Evolutionary conservation across 2,888 invertebrate genomes (phyloP), one percentile per base, ranked within the genome.

Genomic region (Torymus aiolomorphi): DNA sequence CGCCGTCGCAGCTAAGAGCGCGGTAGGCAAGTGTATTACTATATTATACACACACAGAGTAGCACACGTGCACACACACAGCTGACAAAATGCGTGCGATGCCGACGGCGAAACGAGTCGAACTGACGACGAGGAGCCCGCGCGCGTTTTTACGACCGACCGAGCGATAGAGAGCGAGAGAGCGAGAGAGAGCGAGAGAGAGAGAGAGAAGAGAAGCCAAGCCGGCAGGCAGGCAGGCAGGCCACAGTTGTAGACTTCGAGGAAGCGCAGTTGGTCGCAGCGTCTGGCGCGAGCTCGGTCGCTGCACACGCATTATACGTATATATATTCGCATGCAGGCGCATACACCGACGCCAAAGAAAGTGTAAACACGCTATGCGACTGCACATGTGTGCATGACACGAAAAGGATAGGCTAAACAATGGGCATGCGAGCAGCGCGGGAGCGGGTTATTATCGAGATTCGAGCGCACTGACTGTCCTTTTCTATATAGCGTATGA

Each of bases 81-180:
- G 49, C n/a, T n/a, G n/a, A 49, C 11, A 31, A 66, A 31, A 66
- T 42, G 62, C 18, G 72, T 70, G 62, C 76, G 57, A 56, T 73
- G 59, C 54, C 51, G 59, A 59, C 76, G 77, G 61, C 61, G 80
- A 76, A 71, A 76, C 76, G 13, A 76, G 71, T 72, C 80, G 67
- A 77, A 77, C 80, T 80, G 80, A 69, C 80, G 79, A 72, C 57
- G 42, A 42, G 42, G 42, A 42, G 42, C 42, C 8, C 70, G 54
- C 74, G 80, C 80, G 80, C 77, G 80, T 77, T 80, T 80, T 80
- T 80, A 80, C 80, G 73, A 74, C 31, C 67, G 8, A 73, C 62
- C 63, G 63, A 65, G 57, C 16, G 57, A 57, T 62, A n/a, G 65
- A 63, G 65, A 70, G 56, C 11, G 69, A 69, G 69, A 75, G n/a